Conservation (phyloP, 2,113 vertebrate species). For the Anarhynchus alexandrinus region DNA sequence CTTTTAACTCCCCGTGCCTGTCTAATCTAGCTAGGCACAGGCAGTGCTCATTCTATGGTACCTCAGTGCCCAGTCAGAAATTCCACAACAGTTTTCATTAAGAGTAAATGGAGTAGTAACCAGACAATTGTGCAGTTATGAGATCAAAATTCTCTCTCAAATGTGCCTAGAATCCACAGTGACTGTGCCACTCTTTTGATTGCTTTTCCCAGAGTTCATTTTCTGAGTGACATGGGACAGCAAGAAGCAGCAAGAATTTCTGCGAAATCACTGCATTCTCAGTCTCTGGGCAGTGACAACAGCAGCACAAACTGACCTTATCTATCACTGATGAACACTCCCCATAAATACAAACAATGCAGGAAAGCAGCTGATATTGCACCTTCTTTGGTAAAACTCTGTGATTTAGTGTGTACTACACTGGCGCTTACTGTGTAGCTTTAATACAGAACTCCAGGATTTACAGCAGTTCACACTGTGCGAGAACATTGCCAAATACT, state of each 20-base stretch:
- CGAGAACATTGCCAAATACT: not conserved
- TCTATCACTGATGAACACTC: not conserved
- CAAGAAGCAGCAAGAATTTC: not conserved
- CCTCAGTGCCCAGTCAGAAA: not conserved
- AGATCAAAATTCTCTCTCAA: not conserved
- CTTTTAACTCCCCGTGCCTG: not conserved
- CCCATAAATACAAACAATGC: constrained; percentile 25
- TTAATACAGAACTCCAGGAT: not conserved
- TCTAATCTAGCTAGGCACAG: not conserved
- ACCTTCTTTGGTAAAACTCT: constrained; percentile 21
- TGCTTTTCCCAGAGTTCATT: not conserved
- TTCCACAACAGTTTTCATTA: not conserved
- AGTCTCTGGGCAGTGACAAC: not conserved
- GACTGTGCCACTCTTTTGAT: not conserved
- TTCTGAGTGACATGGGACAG: not conserved
- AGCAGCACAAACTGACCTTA: not conserved
- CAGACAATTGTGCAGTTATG: not conserved
- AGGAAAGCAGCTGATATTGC: constrained; percentile 44
- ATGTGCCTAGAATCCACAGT: not conserved
- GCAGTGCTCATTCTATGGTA: not conserved
- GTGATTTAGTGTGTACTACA: not conserved
- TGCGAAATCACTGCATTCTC: not conserved
- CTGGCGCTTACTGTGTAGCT: not conserved
- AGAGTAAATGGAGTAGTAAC: not conserved
- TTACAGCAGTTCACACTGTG: not conserved